Percentiles rank a stretch among this genome's conserved stretches.
Conservation (phyloP, 2,888 invertebrate species). For the Hirtodrosophila cameraria region DNA sequence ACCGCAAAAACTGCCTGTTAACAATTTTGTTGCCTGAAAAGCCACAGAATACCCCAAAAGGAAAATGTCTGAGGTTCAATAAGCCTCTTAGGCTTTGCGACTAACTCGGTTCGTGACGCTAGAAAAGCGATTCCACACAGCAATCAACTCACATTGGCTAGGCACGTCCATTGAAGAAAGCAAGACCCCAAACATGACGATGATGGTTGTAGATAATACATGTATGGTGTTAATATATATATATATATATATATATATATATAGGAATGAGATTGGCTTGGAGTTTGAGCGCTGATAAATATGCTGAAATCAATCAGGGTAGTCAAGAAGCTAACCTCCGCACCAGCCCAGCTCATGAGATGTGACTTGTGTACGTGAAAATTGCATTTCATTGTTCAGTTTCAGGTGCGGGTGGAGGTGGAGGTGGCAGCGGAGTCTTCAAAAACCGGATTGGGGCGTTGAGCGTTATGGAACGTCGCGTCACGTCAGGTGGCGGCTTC, state of each 20-base stretch:
- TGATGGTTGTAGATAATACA: neutral
- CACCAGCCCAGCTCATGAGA: conserved; percentile 22
- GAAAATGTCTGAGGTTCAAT: conserved; percentile 45
- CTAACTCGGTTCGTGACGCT: conserved; percentile 40
- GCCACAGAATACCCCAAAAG: neutral
- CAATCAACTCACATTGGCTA: conserved; percentile 4
- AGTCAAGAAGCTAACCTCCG: conserved; percentile 39
- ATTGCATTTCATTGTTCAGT: conserved; percentile 68
- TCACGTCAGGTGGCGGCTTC: conserved; percentile 41
- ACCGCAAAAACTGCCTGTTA: conserved; percentile 15
- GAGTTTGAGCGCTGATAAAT: conserved; percentile 41
- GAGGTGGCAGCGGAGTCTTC: conserved; percentile 2
- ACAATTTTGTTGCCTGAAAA: conserved; percentile 14
- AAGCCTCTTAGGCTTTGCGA: conserved; percentile 47
- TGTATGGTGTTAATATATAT: too few species aligned
- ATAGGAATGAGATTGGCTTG: neutral
- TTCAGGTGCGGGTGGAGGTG: conserved; percentile 13
- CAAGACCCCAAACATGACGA: conserved; percentile 9
- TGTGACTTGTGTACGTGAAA: conserved; percentile 73
- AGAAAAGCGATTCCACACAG: conserved; percentile 21
- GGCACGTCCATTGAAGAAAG: conserved; percentile 27
- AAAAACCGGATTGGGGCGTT: conserved; percentile 3
- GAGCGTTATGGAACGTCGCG: conserved; percentile 10
- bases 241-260: neutral
- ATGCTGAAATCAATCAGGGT: conserved; percentile 65